Base-by-base conservation (phyloP, 1,140 invertebrate genomes). In the Drosophila burlai region DNA sequence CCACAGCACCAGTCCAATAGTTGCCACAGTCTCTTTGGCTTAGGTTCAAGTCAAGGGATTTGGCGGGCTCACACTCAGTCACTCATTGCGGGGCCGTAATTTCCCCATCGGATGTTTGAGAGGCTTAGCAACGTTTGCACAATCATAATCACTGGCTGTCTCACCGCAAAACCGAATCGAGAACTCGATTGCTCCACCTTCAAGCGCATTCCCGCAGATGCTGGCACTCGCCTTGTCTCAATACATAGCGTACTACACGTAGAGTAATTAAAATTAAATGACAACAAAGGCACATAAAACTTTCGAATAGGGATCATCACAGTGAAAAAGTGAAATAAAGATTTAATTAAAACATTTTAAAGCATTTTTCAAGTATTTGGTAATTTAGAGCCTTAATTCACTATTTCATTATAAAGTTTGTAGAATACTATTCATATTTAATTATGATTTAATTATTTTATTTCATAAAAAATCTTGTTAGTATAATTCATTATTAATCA, bases 211-310 rank as follows among this genome's bases (percentile, higher is more conserved):
- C 21, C 52, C 52, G 52, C 63, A 31, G 54, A n/a, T 24, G 38
- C 40, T 42, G 43, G 47, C 50, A 36, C 50, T 46, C 49, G 24
- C 40, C 24, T 36, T 47, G 34, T 36, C 42, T 47, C 62, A 24
- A 26, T 18, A 47, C 43, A 13, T 29, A 9, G 21, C 2, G 8
- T 49, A 58, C 52, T 55, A 63, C 62, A 67, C 49, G 80, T 16
- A 46, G n/a, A 72, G 68, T 84, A 84, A 87, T 87, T 89, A 81
- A 89, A 89, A 79, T 84, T 69, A 84, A 84, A 80, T 67, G 67
- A 54, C 77, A 75, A 71, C 65, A 71, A 71, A 74, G 59, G 62
- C 62, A 50, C 58, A 71, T 75, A 83, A 75, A 68, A 59, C 72
- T 76, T 40, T 34, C n/a, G 66, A 49, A 40, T 31, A 52, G 36